Evolutionary conservation across 2,888 invertebrate genomes (phyloP), one percentile per base, ranked within the genome.

Genomic region (Apoda limacodes): DNA sequence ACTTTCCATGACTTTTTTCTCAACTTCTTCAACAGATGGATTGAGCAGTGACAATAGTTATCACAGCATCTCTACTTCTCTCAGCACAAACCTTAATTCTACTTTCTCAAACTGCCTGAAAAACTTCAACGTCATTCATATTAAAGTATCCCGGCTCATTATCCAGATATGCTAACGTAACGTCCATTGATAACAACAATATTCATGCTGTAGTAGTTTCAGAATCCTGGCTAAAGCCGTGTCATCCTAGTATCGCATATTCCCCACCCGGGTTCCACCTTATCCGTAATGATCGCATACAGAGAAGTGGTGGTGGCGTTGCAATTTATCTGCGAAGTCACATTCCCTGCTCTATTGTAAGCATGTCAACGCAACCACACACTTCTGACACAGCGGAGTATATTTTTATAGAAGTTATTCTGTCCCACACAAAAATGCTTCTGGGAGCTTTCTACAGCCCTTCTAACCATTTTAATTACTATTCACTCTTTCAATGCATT

Each of bases 161-260:
- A 25, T 12, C 25, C 32, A 1, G 36, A 35, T 22, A 34, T 37
- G 34, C 28, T 37, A 24, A 24, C 33, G n/a, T 20, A n/a, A n/a
- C n/a, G n/a, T n/a, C 24, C 15, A 37, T 40, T 25, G 26, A 32
- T 9, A 32, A 21, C 23, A 28, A 29, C 6, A 30, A 40, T 30
- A 22, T 40, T 22, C 34, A 39, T 17, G 30, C 34, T 9, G 22
- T 38, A 9, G 25, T 34, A 9, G 30, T 36, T 11, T 39, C 33
- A 2, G 34, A 37, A 14, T 31, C 34, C 1, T 37, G 34, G 37
- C 22, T 37, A 3, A 24, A 28, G 7, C 28, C 28, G 4, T 21
- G 21, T 13, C 21, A 21, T n/a, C 22, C 28, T 12, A 21, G 21
- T 2, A 21, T 9, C 2, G 12, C 13, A n/a, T 28, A 21, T 10